Base-by-base conservation (phyloP, 1,140 invertebrate genomes). In the Drosophila bocqueti region DNA sequence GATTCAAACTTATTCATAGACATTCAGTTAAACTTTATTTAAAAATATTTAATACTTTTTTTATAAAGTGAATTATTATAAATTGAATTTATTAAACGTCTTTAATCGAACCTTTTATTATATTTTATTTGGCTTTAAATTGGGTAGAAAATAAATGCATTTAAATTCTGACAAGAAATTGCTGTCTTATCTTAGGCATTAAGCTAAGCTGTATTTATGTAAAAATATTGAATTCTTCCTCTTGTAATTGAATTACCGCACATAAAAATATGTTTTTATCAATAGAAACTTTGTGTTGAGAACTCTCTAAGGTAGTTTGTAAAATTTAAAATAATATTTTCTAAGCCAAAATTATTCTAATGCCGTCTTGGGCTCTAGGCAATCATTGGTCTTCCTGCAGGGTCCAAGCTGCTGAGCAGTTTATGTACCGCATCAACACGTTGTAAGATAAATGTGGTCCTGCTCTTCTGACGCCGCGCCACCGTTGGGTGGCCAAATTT, bases 351-450 rank as follows among this genome's bases (percentile, higher is more conserved):
- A 24, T 42, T 40, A 60, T 45, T 54, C 54, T n/a, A 58, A 29
- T 59, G 18, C 11, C 11, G 16, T 42, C 34, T 13, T 47, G 10
- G 13, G 58, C 21, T 52, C 38, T 34, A 40, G 36, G 59, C 43
- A 50, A 65, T 74, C 47, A 43, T 47, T 59, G 47, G 15, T 36
- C 40, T n/a, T 40, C 38, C 40, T 29, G 47, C 5, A 38, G 54
- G 54, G 52, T 57, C 36, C 26, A 68, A 74, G 60, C 45, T 59
- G 59, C 69, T 59, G 72, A 75, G 65, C 77, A 79, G 81, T 87
- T 79, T 83, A 81, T 89, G 83, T 83, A 75, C 64, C 83, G 77
- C 84, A 87, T 87, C 83, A 87, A 87, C 83, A 86, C 84, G 81
- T 83, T 89, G 84, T 83, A 77, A 78, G 79, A 83, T 78, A 83